phyloP scores from a whole-genome alignment of 2,113 vertebrate species.

The Pachypanchax playfairii region DNA sequence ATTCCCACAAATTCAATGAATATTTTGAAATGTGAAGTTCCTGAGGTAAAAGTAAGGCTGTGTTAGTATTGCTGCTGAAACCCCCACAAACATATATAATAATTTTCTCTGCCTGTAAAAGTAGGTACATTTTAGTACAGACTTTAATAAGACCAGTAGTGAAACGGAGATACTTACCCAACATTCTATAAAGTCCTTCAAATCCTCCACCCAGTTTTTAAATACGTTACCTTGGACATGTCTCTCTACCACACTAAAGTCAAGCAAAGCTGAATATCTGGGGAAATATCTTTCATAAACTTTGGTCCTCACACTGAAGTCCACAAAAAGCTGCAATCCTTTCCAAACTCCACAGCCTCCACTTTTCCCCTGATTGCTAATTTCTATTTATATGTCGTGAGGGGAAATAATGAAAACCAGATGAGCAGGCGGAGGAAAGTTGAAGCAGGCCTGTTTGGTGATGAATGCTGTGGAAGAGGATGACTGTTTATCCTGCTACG shows the following conservation, averaged over 20 bases:
- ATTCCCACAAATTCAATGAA: no score
- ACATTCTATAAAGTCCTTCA: constrained; percentile 30
- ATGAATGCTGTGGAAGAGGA: constrained; percentile 61
- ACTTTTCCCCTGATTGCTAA: constrained; percentile 68
- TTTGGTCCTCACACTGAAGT: constrained; percentile 34
- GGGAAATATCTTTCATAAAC: constrained; percentile 59
- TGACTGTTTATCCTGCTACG: constrained; percentile 64
- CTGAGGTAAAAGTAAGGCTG: no score
- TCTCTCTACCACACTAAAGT: constrained; percentile 17
- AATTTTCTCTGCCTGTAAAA: no score
- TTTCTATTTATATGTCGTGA: constrained; percentile 74
- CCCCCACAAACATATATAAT: no score
- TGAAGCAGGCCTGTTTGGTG: constrained; percentile 51
- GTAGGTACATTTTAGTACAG: not conserved
- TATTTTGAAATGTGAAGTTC: no score
- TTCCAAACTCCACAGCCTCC: constrained; percentile 53
- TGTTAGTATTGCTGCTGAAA: no score
- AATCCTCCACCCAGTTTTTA: constrained; percentile 1
- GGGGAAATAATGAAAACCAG: constrained; percentile 72
- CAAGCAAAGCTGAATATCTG: constrained; percentile 38
- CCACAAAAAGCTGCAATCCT: constrained; percentile 42
- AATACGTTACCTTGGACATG: constrained; percentile 6
- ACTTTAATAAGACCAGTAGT: constrained; percentile 18
- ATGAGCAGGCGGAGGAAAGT: constrained; percentile 63
- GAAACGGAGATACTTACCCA: not conserved